phyloP scores from a whole-genome alignment of 2,113 vertebrate species.

The Patagioenas fasciata region DNA sequence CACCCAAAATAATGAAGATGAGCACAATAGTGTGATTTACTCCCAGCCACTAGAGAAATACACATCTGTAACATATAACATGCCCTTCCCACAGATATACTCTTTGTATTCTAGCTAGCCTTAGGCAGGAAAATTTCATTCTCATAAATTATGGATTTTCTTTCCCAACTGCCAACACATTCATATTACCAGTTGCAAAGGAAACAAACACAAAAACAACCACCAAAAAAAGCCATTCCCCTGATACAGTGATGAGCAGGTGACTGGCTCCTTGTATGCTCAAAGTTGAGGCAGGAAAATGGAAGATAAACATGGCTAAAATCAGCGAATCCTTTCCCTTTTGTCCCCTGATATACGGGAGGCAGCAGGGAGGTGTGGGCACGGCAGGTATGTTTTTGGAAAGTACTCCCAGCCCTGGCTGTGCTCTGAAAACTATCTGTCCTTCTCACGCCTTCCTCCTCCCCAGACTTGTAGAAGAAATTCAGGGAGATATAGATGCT shows the following conservation, averaged over 20 bases:
- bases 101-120: conserved; percentile 51
- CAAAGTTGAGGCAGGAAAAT: conserved; percentile 34
- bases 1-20: conserved; percentile 59
- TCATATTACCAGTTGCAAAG: conserved; percentile 36
- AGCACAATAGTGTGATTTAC: conserved; percentile 59
- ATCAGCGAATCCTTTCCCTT: conserved; percentile 14
- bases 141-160: conserved; percentile 60
- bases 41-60: conserved; percentile 35
- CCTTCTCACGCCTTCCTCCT: conserved; percentile 29
- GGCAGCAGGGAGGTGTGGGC: background rate
- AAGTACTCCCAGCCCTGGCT: conserved; percentile 19
- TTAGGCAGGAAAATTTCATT: conserved; percentile 54
- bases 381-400: background rate
- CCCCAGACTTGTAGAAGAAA: conserved; percentile 32
- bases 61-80: conserved; percentile 53
- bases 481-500: background rate
- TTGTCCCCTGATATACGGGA: conserved; percentile 17
- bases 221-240: background rate
- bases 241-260: background rate
- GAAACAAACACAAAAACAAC: background rate
- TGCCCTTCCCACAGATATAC: conserved; percentile 51
- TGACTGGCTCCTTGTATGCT: background rate
- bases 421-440: conserved; percentile 12
- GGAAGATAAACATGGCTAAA: conserved; percentile 21
- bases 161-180: conserved; percentile 47